Conservation (phyloP, 2,888 invertebrate species). For the Gnatocerus cornutus region DNA sequence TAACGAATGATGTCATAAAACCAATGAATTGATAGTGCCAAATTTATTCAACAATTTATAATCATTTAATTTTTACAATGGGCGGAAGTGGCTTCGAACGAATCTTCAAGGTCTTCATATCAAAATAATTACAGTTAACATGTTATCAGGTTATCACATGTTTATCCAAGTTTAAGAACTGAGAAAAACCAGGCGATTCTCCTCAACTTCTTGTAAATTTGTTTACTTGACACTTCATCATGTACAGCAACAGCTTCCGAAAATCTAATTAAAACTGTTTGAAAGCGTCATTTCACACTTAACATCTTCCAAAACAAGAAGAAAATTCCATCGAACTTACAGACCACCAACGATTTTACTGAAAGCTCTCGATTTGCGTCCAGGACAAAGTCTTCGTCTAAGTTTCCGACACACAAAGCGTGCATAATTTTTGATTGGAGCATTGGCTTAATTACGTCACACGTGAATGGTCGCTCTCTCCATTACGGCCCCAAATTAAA, state of each 20-base stretch:
- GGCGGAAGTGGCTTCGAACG: background rate
- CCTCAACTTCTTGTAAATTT: background rate
- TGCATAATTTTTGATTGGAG: slow-evolving; percentile 17
- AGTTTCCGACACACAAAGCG: slow-evolving; percentile 6
- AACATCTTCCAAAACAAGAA: background rate
- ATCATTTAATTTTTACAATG: too few species aligned
- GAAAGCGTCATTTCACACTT: slow-evolving; percentile 1
- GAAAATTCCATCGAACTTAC: background rate
- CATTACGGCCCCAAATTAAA: slow-evolving; percentile 36
- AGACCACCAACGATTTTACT: slow-evolving; percentile 9
- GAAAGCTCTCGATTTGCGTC: slow-evolving; percentile 19
- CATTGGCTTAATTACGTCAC: slow-evolving; percentile 8
- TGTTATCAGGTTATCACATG: too few species aligned
- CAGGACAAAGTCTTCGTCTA: background rate
- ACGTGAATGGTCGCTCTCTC: background rate
- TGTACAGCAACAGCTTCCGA: background rate
- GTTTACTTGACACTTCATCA: slow-evolving; percentile 17
- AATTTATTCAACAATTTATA: too few species aligned
- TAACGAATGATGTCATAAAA: too few species aligned
- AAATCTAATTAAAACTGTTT: slow-evolving; percentile 13
- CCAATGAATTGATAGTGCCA: too few species aligned
- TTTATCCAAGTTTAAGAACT: too few species aligned
- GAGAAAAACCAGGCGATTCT: background rate
- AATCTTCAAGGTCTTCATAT: too few species aligned
- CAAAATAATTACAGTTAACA: too few species aligned